phyloP scores from a whole-genome alignment of 2,797 vertebrate species.

The Molossus molossus region DNA sequence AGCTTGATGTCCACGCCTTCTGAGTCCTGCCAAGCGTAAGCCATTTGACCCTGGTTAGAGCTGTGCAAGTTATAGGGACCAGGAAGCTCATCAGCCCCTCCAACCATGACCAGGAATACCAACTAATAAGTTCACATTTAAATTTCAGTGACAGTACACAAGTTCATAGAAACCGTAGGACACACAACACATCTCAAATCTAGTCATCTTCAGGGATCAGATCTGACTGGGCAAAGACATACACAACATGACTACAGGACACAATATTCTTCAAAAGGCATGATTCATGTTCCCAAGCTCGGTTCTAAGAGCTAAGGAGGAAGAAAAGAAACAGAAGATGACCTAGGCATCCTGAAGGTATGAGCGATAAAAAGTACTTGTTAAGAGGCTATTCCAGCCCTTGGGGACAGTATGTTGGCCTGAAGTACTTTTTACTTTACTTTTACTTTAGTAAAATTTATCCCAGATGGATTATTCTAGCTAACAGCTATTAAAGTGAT shows the following conservation, averaged over 20 bases:
- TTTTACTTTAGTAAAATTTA: neutral
- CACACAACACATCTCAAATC: neutral
- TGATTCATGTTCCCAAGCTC: neutral
- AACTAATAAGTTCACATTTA: neutral
- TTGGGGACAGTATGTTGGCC: neutral
- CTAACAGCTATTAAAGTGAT: conserved; percentile 55
- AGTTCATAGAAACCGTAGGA: neutral
- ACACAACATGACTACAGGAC: neutral
- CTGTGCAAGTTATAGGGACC: neutral
- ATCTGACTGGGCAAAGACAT: conserved; percentile 11
- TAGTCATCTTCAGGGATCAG: neutral
- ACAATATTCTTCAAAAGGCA: neutral
- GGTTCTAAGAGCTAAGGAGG: neutral
- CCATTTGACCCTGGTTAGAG: conserved; percentile 52
- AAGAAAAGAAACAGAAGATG: neutral
- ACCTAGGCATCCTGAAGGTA: neutral
- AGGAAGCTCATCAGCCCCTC: neutral
- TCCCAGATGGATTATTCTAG: conserved; percentile 10
- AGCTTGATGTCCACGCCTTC: conserved; percentile 99
- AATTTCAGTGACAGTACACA: neutral
- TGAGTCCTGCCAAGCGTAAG: conserved; percentile 93
- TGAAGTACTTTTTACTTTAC: neutral
- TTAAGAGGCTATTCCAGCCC: neutral
- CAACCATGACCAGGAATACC: neutral
- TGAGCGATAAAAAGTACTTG: neutral